Percentiles rank a stretch among this genome's conserved stretches.
phyloP scores from a whole-genome alignment of 2,113 vertebrate genomes.

The Elgaria multicarinata region DNA sequence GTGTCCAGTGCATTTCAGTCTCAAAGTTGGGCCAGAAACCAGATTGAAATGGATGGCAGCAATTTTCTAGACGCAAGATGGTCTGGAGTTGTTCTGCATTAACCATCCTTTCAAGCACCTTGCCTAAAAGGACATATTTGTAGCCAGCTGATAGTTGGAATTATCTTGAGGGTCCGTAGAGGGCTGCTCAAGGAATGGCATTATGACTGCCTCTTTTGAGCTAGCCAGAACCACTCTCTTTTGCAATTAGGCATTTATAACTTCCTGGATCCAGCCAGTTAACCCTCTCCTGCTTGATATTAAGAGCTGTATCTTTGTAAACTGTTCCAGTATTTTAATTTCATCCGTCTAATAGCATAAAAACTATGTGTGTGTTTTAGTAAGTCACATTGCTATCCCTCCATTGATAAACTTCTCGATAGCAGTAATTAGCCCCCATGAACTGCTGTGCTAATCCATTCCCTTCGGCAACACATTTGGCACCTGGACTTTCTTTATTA shows the following conservation, averaged over 20 bases:
- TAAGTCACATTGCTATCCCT: background rate
- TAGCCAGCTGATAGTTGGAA: background rate
- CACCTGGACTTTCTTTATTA: background rate
- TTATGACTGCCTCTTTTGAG: background rate
- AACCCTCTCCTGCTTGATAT: background rate
- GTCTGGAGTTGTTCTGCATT: background rate
- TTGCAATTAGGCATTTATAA: background rate
- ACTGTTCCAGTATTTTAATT: background rate
- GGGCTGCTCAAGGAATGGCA: background rate
- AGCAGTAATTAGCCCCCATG: background rate
- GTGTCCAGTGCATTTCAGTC: background rate
- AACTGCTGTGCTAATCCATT: background rate
- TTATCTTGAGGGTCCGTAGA: background rate
- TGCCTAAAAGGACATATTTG: background rate
- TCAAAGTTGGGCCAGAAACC: background rate
- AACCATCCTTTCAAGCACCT: background rate
- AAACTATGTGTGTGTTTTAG: background rate
- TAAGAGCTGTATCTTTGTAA: background rate
- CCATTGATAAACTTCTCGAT: background rate
- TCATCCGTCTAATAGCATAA: background rate
- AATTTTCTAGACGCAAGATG: background rate
- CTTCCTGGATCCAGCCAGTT: background rate
- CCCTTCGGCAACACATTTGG: background rate
- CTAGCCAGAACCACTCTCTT: background rate
- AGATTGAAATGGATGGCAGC: background rate